phyloP scores from a whole-genome alignment of 2,113 vertebrate genomes.

The Rattus norvegicus region GRCr8 NC_086020.1:83931501-83932000 shows the following conservation, averaged over 20 bases:
- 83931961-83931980: background rate
- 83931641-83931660: background rate
- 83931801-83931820: background rate
- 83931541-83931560: no score
- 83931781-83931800: background rate
- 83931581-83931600: background rate
- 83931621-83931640: background rate
- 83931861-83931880: background rate
- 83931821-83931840: background rate
- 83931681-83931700: background rate
- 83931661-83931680: background rate
- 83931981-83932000: background rate
- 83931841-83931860: background rate
- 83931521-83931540: background rate
- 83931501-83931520: background rate
- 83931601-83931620: background rate
- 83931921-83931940: background rate
- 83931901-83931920: background rate
- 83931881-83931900: fast-evolving
- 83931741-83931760: background rate
- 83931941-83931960: background rate
- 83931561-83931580: background rate
- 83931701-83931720: no score
- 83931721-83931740: background rate
- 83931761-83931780: background rate